Percentiles rank a stretch among this genome's conserved stretches.
Evolutionary conservation across 2,797 vertebrate genomes (phyloP).

Genomic region (Poeciliopsis gracilis): DNA sequence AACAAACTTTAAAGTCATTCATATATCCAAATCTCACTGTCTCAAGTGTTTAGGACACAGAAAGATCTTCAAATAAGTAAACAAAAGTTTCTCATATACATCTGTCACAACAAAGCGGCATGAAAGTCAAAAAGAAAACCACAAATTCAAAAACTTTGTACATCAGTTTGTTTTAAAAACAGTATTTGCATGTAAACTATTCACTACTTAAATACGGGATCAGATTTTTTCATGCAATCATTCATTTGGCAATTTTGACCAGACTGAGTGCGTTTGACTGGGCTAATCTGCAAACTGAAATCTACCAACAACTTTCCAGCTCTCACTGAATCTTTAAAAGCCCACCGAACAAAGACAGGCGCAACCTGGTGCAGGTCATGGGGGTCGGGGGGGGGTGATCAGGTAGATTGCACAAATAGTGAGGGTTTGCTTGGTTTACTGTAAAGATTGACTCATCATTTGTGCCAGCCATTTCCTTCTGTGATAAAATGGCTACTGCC

Average conservation of each 20-base stretch:
- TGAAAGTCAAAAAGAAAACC: background rate
- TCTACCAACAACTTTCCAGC: slow-evolving; percentile 9
- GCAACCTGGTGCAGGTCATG: slow-evolving; percentile 1
- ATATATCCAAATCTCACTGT: background rate
- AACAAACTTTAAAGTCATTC: background rate
- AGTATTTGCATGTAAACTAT: background rate
- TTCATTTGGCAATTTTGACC: slow-evolving; percentile 24
- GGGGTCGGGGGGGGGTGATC: background rate
- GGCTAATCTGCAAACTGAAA: background rate
- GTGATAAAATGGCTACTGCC: slow-evolving; percentile 53
- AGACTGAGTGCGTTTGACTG: slow-evolving; percentile 7
- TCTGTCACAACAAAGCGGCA: slow-evolving; percentile 37
- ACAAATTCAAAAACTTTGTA: background rate
- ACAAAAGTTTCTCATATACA: slow-evolving; percentile 30
- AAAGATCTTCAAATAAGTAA: slow-evolving; percentile 49
- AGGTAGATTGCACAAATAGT: slow-evolving; percentile 37
- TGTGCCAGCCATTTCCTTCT: slow-evolving; percentile 38
- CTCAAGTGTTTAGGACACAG: slow-evolving; percentile 23
- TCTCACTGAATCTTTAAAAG: slow-evolving; percentile 19
- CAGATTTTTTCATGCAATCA: slow-evolving; percentile 10
- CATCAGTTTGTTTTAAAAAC: background rate
- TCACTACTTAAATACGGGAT: background rate
- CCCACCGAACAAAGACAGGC: slow-evolving; percentile 8
- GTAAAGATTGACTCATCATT: slow-evolving; percentile 64
- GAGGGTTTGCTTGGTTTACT: slow-evolving; percentile 33